A percentile compares a stretch with the other conserved stretches of the same genome.
These are phyloP conservation scores for Athalia rosae DNA, from an alignment of 2,888 invertebrate genomes.

Conservation along the genomic window DNA sequence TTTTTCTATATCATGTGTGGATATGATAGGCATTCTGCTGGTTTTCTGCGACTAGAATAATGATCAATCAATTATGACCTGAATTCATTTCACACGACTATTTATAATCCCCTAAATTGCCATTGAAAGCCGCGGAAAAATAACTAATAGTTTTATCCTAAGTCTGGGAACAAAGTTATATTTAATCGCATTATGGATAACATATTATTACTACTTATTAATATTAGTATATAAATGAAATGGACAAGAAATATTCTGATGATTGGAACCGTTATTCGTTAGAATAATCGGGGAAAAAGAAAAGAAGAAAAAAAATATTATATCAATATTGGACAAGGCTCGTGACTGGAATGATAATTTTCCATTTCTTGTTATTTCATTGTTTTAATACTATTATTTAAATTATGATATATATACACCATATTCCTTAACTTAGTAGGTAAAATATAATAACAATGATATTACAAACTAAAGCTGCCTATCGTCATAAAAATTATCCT, in stretches of 20 bases:
- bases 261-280: slow-evolving; percentile 2
- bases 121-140: no score
- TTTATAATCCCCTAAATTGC: no score
- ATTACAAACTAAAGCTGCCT: slow-evolving; percentile 55
- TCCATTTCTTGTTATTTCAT: slow-evolving; percentile 56
- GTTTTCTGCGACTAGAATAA: no score
- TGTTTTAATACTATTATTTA: slow-evolving; percentile 53
- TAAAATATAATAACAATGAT: slow-evolving; percentile 49
- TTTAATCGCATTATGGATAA: not conserved
- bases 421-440: slow-evolving; percentile 35
- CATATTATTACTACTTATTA: not conserved
- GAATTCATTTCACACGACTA: no score
- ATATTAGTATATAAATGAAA: not conserved
- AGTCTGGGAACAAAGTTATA: not conserved
- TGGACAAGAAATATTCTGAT: slow-evolving; percentile 6
- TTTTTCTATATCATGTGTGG: no score
- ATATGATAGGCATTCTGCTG: no score
- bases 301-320: not conserved
- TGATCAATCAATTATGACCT: no score
- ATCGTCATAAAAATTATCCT: slow-evolving; percentile 44
- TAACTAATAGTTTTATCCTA: no score
- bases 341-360: slow-evolving; percentile 65
- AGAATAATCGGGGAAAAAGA: not conserved
- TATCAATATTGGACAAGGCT: slow-evolving; percentile 60
- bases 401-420: slow-evolving; percentile 54